Conservation (phyloP, 2,888 invertebrate genomes). For the Zhuqinia jingwanae region DNA sequence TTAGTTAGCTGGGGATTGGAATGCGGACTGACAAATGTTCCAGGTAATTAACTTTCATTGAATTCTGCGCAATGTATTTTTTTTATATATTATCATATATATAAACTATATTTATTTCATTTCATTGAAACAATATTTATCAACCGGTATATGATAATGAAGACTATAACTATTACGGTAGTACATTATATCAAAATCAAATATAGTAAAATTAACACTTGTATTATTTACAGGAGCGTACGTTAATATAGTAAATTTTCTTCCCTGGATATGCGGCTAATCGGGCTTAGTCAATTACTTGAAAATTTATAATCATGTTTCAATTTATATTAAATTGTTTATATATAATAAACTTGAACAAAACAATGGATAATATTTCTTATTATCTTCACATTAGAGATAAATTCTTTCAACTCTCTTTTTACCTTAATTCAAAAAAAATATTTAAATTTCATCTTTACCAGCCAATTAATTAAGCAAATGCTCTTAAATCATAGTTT, state of each 20-base stretch:
- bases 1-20: conserved; percentile 89
- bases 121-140: too few relatives aligned
- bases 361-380: not conserved
- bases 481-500: too few relatives aligned
- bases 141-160: too few relatives aligned
- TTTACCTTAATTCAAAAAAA: not conserved
- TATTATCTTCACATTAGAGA: not conserved
- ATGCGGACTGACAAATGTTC: conserved; percentile 81
- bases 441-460: too few relatives aligned
- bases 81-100: not conserved
- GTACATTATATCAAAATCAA: not conserved
- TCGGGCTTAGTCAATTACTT: conserved; percentile 4
- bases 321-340: not conserved
- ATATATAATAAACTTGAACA: not conserved
- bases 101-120: not conserved
- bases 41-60: too few relatives aligned
- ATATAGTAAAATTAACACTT: not conserved
- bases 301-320: not conserved
- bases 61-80: not conserved
- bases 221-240: conserved; percentile 88
- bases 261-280: conserved; percentile 88
- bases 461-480: too few relatives aligned
- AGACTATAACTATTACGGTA: not conserved
- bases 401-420: not conserved
- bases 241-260: conserved; percentile 91